These are phyloP conservation scores for Hippocampus mohnikei DNA, from an alignment of 2,113 vertebrate species.

Conservation along the genomic window DNA sequence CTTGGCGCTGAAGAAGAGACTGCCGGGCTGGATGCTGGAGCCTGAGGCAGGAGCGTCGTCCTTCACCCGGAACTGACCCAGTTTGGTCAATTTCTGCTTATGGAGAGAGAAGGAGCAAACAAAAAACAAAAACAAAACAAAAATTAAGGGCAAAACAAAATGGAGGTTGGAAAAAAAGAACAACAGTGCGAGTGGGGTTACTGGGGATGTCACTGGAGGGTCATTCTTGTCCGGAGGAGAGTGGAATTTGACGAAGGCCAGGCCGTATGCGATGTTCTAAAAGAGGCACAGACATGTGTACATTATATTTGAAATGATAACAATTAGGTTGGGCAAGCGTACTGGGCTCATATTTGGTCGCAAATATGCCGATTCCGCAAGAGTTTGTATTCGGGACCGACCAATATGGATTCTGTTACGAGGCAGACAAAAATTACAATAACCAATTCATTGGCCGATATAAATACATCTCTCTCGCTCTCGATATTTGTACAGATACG, in stretches of 20 bases:
- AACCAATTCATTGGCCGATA: too few relatives aligned
- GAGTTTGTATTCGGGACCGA: too few relatives aligned
- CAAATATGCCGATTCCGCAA: too few relatives aligned
- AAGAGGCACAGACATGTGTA: slow-evolving; percentile 16
- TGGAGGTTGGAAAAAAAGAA: neutral
- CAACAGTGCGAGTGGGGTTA: slow-evolving; percentile 52
- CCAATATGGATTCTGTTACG: too few relatives aligned
- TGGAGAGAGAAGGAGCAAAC: slow-evolving; percentile 6
- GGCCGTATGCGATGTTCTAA: slow-evolving; percentile 80
- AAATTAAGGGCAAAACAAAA: too few relatives aligned
- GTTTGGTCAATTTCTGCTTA: slow-evolving; percentile 81
- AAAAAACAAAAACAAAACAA: neutral
- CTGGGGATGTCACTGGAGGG: slow-evolving; percentile 64
- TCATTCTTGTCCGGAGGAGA: slow-evolving; percentile 81
- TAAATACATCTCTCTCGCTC: too few relatives aligned
- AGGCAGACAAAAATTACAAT: too few relatives aligned
- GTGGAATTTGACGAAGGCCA: slow-evolving; percentile 84
- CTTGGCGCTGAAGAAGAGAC: slow-evolving; percentile 82
- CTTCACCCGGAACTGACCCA: slow-evolving; percentile 86
- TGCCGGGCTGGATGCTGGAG: slow-evolving; percentile 76
- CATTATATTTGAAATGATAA: neutral
- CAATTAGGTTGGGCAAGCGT: too few relatives aligned
- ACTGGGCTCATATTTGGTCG: too few relatives aligned
- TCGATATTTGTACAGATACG: too few relatives aligned
- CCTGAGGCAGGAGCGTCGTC: slow-evolving; percentile 73